Evolutionary conservation across 2,888 invertebrate genomes (phyloP), one percentile per base, ranked within the genome.

Genomic region (Drosophila longiperda): DNA sequence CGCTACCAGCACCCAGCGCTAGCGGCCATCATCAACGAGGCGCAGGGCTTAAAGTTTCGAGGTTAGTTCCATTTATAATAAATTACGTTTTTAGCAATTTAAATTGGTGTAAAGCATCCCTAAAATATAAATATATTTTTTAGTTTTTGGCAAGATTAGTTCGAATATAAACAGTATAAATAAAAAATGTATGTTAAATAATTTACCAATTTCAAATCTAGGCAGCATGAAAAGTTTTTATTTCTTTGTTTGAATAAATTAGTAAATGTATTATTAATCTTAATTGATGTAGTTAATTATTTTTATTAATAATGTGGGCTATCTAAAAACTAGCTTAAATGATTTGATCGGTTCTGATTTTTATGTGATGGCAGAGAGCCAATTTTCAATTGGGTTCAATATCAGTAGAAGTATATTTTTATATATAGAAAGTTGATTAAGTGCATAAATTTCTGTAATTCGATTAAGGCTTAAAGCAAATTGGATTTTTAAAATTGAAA

Each of bases 1-100:
- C 91, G 93, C 23, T 93, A 93, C 75, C 93, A 93, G 70, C 93
- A 93, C 85, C 93, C 93, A 57, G 93, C 93, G 15, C 80, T 93
- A 82, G 91, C 92, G 64, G 93, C 93, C 73, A 92, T 93, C 74
- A 93, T 93, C 63, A 93, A 93, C 70, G 93, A 93, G 67, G 89
- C 92, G 12, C 93, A 93, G 84, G 92, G 92, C 72, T 80, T 92
- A 57, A 92, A 92, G 88, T 93, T 92, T 82, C 88, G 93, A 91
- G 93, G 93, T 93, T 89, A 71, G 82, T 48, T 9, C 38, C n/a
- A 33, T 2, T 17, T 32, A 23, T 26, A 0, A 6, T 29, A 36
- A 23, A 0, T 53, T 58, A 64, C 26, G 64, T 42, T n/a, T 17
- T 50, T 23, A 12, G 23, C 45, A 15, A 23, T 8, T 23, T 3